phyloP scores from a whole-genome alignment of 2,113 vertebrate species.

The Platichthys flesus region DNA sequence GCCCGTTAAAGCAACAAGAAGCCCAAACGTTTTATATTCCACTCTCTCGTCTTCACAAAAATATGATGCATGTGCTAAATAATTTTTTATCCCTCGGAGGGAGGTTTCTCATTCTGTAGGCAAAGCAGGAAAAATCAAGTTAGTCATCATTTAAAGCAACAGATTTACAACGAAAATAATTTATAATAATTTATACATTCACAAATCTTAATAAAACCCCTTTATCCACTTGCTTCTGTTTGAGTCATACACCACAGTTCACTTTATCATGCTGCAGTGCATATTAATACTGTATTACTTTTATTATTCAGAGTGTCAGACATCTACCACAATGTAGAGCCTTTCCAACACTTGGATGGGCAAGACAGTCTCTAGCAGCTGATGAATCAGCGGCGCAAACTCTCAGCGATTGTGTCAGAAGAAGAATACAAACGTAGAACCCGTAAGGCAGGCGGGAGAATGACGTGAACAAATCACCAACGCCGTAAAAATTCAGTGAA shows the following conservation, averaged over 20 bases:
- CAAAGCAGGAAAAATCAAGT: background rate
- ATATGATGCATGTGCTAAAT: background rate
- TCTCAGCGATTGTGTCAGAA: slow-evolving; percentile 1
- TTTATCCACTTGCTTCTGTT: background rate
- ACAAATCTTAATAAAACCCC: background rate
- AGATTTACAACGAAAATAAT: background rate
- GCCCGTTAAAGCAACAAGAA: slow-evolving; percentile 13
- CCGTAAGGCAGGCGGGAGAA: background rate
- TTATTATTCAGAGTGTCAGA: slow-evolving; percentile 25
- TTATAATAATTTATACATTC: background rate
- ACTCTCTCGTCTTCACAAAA: background rate
- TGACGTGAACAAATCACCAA: background rate
- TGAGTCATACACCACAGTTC: background rate
- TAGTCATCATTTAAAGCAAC: background rate
- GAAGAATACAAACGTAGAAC: background rate
- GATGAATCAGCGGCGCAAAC: slow-evolving; percentile 18
- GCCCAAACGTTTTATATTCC: slow-evolving; percentile 4
- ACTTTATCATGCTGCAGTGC: slow-evolving; percentile 3
- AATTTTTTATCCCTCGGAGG: slow-evolving; percentile 1
- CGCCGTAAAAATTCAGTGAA: background rate
- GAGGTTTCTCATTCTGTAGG: background rate
- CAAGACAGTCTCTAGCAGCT: slow-evolving; percentile 6
- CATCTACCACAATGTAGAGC: slow-evolving; percentile 5
- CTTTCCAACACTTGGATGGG: slow-evolving; percentile 6
- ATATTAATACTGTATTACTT: slow-evolving; percentile 24